phyloP scores from a whole-genome alignment of 2,113 vertebrate species.

The Xyliphius kryptos region DNA sequence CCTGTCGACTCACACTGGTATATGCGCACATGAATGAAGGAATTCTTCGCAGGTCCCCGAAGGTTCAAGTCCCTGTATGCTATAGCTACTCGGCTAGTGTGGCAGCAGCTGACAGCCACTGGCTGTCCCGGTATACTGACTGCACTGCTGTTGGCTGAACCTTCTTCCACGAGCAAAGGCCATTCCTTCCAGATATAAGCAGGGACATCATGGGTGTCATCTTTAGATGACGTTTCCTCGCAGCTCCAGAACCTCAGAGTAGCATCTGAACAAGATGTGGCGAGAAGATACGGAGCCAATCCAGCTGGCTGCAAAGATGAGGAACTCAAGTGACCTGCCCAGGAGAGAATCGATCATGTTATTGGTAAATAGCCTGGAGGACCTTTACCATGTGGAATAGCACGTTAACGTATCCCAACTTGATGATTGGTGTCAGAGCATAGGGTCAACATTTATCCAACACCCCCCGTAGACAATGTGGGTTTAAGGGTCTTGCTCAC shows the following conservation, averaged over 20 bases:
- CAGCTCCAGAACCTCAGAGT: slow-evolving; percentile 93
- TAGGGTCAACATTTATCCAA: too few relatives aligned
- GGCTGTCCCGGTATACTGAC: slow-evolving; percentile 77
- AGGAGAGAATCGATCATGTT: not conserved
- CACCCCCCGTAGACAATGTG: too few relatives aligned
- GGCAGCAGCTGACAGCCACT: slow-evolving; percentile 86
- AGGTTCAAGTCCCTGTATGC: slow-evolving; percentile 70
- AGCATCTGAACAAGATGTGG: slow-evolving; percentile 91
- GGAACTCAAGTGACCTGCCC: slow-evolving; percentile 85
- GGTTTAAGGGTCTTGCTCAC: too few relatives aligned
- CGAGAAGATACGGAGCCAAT: slow-evolving; percentile 87
- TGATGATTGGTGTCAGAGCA: too few relatives aligned
- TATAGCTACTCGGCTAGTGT: slow-evolving; percentile 87
- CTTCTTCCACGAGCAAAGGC: slow-evolving; percentile 86
- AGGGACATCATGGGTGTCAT: slow-evolving; percentile 30
- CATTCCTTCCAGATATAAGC: slow-evolving; percentile 91
- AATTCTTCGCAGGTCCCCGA: slow-evolving; percentile 57
- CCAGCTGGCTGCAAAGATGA: slow-evolving; percentile 89
- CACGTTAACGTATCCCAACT: too few relatives aligned
- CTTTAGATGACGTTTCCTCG: slow-evolving; percentile 52
- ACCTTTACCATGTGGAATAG: too few relatives aligned
- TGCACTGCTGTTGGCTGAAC: slow-evolving; percentile 71
- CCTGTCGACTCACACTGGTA: slow-evolving; percentile 97
- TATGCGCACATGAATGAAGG: slow-evolving; percentile 76
- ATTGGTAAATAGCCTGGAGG: too few relatives aligned